Percentiles rank a stretch among this genome's conserved stretches.
These are phyloP conservation scores for Etheostoma spectabile DNA, from an alignment of 2,113 vertebrate genomes.

Conservation along the genomic window DNA sequence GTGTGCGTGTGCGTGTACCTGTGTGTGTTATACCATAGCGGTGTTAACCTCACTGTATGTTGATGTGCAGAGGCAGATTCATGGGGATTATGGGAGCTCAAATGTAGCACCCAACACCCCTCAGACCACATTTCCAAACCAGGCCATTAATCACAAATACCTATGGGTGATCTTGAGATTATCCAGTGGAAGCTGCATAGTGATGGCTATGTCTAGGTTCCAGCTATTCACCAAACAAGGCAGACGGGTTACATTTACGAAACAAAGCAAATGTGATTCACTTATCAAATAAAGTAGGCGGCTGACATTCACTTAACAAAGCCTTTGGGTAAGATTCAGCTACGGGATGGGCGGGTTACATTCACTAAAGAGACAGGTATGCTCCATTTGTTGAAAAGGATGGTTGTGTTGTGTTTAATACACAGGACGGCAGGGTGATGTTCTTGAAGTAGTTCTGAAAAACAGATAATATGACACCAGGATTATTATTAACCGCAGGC, in stretches of 20 bases:
- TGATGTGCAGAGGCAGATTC: slow-evolving; percentile 42
- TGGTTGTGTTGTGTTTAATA: not conserved
- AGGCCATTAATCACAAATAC: slow-evolving; percentile 19
- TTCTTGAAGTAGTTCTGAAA: not conserved
- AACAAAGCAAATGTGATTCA: slow-evolving; percentile 18
- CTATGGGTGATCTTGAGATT: slow-evolving; percentile 24
- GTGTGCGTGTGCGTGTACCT: not conserved
- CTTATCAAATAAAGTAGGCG: slow-evolving; percentile 40
- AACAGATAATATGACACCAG: not conserved
- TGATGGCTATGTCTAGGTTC: slow-evolving; percentile 19
- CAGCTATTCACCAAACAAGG: slow-evolving; percentile 30
- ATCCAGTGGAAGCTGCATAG: not conserved
- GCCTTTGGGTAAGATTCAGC: slow-evolving; percentile 37
- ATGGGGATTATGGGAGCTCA: slow-evolving; percentile 47
- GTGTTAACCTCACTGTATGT: slow-evolving; percentile 29
- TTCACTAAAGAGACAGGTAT: slow-evolving; percentile 21
- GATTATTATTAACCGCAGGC: not conserved
- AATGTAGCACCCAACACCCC: not conserved
- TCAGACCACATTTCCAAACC: not conserved
- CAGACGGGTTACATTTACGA: slow-evolving; percentile 12
- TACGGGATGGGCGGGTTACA: slow-evolving; percentile 5
- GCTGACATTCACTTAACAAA: slow-evolving; percentile 38
- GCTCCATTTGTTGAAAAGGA: slow-evolving; percentile 11
- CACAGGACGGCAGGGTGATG: not conserved
- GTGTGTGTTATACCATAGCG: not conserved